Base-by-base conservation (phyloP, 2,888 invertebrate species). In the Hypercompe scribonia region DNA sequence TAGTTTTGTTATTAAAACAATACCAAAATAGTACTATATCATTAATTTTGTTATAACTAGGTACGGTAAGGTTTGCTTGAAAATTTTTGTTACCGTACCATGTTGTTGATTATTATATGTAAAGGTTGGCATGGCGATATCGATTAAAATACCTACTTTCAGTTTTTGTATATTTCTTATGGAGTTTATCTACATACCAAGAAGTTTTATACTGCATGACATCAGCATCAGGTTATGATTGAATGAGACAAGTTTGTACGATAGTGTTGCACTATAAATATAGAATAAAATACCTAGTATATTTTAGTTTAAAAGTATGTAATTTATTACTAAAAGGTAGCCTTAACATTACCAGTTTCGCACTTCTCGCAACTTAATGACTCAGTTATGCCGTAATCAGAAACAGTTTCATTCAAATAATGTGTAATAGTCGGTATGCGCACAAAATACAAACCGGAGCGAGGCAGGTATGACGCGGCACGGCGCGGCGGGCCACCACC, bases 391-490 rank as follows among this genome's bases (percentile, higher is more conserved):
- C 76, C 75, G 86, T 88, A 89, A 89, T 90, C 88, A 89, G 86
- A 85, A 89, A 84, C 88, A 89, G 91, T 92, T 91, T 91, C 90
- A 92, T 93, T 93, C 88, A 93, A 92, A 89, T 92, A 90, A 87
- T 90, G 88, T 89, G 88, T 88, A 90, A 88, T 91, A 88, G 86
- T 89, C 85, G 87, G 88, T 90, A 91, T 91, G 89, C 81, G 86
- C 90, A 89, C 90, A 87, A 90, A 90, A 90, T 89, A 91, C 90
- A 89, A 90, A 86, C 86, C 86, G 88, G 81, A 87, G 87, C 84
- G 86, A 81, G 87, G 91, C 91, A 91, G 91, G 92, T 92, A 93
- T 91, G 94, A 92, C 92, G 93, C 91, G 91, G 86, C 87, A 83
- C 77, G 81, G 71, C 46, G 31, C 36, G 61, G 39, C 72, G 82